Conservation (phyloP, 2,113 vertebrate species). For the Zapus hudsonius region DNA sequence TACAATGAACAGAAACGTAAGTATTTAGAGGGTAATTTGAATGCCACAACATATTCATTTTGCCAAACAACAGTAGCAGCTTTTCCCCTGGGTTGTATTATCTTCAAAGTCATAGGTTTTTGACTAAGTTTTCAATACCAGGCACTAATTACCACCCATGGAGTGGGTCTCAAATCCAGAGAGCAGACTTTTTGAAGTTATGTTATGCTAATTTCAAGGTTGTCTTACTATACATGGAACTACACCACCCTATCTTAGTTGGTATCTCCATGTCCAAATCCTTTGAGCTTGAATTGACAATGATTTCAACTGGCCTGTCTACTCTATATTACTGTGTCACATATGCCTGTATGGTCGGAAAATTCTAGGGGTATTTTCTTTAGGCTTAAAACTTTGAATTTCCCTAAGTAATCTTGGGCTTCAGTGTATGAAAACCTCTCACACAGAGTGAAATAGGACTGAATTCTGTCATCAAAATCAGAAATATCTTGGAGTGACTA, state of each 20-base stretch:
- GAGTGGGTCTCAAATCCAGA: no score
- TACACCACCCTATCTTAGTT: neutral
- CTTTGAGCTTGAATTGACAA: neutral
- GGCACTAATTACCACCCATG: no score
- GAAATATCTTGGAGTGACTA: neutral
- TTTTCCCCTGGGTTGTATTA: no score
- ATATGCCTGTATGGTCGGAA: neutral
- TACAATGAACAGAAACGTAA: no score
- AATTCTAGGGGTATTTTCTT: neutral
- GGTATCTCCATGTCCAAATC: neutral
- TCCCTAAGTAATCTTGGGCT: neutral
- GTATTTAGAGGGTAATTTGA: no score
- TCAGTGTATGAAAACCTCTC: constrained; percentile 10
- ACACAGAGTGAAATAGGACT: neutral
- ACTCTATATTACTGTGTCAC: neutral
- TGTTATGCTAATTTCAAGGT: constrained; percentile 43
- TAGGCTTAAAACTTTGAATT: neutral
- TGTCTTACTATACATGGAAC: neutral
- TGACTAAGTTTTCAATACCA: no score
- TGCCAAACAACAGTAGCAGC: no score
- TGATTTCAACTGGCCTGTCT: neutral
- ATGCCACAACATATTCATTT: no score
- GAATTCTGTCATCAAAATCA: constrained; percentile 13
- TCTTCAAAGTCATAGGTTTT: no score
- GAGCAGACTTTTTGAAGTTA: no score